phyloP scores from a whole-genome alignment of 2,113 vertebrate genomes.

The Ctenodactylus gundi region DNA sequence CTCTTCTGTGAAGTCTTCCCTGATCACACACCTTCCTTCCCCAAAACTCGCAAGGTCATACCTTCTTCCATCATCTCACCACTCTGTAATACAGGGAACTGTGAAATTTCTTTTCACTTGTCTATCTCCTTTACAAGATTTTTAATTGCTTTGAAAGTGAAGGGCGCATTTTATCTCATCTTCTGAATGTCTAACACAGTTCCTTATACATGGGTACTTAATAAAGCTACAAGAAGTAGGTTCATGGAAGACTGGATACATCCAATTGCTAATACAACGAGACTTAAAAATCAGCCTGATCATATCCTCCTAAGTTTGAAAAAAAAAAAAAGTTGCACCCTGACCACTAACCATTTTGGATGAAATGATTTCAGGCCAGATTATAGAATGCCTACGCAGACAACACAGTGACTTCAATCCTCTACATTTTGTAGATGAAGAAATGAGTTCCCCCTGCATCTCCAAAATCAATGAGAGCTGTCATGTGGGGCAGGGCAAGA shows the following conservation, averaged over 20 bases:
- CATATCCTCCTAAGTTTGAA: background rate
- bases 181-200: background rate
- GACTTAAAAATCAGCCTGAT: background rate
- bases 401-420: background rate
- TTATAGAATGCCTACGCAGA: background rate
- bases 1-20: background rate
- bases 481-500: background rate
- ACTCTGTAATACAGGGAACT: fast-evolving
- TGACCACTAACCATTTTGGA: background rate
- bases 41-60: background rate
- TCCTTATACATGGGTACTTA: background rate
- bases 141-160: background rate
- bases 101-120: background rate
- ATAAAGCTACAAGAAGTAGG: background rate
- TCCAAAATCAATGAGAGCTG: background rate
- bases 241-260: background rate
- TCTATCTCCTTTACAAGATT: background rate
- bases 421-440: background rate
- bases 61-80: background rate
- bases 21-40: background rate
- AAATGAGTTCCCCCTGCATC: background rate
- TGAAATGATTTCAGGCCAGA: background rate
- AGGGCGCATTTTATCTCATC: background rate
- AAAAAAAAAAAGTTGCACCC: background rate
- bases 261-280: background rate